These are phyloP conservation scores for Amazona vittata DNA, from an alignment of 2,113 vertebrate species.

Conservation along the genomic window DNA sequence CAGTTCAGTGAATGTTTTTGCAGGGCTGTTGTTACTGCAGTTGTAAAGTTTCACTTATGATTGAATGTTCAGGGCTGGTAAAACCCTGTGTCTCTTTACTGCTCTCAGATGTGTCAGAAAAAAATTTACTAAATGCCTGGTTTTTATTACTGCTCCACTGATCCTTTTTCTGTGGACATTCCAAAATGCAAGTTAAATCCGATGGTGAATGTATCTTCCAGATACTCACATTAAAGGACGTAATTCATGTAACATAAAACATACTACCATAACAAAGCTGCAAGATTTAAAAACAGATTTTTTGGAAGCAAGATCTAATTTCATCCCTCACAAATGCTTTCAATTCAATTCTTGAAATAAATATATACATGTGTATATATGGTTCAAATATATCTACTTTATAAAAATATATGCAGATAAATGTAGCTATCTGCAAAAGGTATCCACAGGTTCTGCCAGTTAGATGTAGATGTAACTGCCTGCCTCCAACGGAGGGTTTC, in stretches of 20 bases:
- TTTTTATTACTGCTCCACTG: conserved; percentile 60
- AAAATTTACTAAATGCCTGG: conserved; percentile 57
- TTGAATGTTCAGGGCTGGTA: conserved; percentile 56
- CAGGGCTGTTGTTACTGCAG: conserved; percentile 51
- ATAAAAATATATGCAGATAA: background rate
- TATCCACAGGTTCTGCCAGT: background rate
- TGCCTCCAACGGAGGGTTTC: background rate
- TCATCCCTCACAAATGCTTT: conserved; percentile 25
- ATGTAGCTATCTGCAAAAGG: background rate
- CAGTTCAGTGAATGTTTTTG: conserved; percentile 71
- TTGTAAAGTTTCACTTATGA: conserved; percentile 66
- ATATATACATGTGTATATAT: background rate
- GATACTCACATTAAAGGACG: conserved; percentile 54
- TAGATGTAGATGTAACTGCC: background rate
- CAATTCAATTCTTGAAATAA: conserved; percentile 9
- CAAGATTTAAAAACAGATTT: conserved; percentile 20
- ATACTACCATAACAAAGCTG: conserved; percentile 52
- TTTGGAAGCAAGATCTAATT: conserved; percentile 44
- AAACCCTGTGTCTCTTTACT: conserved; percentile 64
- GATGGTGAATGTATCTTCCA: conserved; percentile 58
- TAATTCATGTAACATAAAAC: conserved; percentile 62
- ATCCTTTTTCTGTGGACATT: conserved; percentile 57
- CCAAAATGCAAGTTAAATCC: conserved; percentile 49
- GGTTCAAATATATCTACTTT: background rate
- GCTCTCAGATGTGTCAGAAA: conserved; percentile 70